Evolutionary conservation across 2,797 vertebrate genomes (phyloP), one percentile per base, ranked within the genome.

Genomic region (Hemibagrus guttatus): DNA sequence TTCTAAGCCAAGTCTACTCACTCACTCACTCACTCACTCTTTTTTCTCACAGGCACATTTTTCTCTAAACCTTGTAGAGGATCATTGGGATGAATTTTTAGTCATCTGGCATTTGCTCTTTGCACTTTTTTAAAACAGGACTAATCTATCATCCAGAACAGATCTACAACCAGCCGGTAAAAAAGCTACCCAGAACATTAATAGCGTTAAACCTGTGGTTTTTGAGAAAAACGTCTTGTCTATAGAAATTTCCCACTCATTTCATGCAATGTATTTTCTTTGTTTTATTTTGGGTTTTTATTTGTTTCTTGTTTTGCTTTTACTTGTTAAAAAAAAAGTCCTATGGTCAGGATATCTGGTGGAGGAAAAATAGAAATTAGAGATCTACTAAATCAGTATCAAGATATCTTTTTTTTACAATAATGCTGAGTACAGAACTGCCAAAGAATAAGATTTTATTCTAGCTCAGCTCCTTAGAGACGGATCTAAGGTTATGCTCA

Each of bases 381-480:
- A 46, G 42, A 13, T 52, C 23, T 7, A 52, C 46, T 75, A 75
- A 75, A 28, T 75, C 26, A 75, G 12, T 71, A 54, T 35, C 13
- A 49, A 23, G 7, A 19, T 81, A n/a, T 58, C 28, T 85, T 61
- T 52, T 71, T 42, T 66, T 82, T 11, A 81, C 59, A 82, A 58
- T 81, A 76, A 71, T 68, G 35, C 81, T 71, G 28, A 75, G 42
- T 82, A 58, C 66, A 85, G 74, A 88, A 86, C 19, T 71, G 8
- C 75, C 52, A 61, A 58, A 87, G 84, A 87, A 66, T 87, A 64
- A 83, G 76, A 80, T 81, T 86, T 84, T 69, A 83, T 74, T 88
- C 66, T 86, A 69, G 82, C 88, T 87, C 86, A 82, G 56, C 56
- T 89, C 84, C 52, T 52, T 49, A 31, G 78, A 90, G 88, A 86